A percentile compares a stretch with the other conserved stretches of the same genome.
These are phyloP conservation scores for Chascanopsetta lugubris DNA, from an alignment of 2,113 vertebrate species.

Conservation along the genomic window DNA sequence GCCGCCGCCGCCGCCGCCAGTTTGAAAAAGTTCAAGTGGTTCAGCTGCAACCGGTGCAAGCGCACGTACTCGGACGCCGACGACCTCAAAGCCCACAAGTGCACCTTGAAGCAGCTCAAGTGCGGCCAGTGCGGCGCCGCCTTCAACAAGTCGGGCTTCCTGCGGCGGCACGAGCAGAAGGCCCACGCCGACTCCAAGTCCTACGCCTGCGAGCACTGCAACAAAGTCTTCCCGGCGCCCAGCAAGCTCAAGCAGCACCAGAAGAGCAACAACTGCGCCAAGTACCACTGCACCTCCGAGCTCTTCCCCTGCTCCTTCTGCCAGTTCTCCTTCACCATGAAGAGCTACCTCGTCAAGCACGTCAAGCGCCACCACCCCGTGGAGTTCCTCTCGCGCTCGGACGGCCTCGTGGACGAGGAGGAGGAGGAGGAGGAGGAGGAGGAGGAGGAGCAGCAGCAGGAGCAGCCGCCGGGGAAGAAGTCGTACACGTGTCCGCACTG, in stretches of 20 bases:
- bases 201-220: constrained; percentile 73
- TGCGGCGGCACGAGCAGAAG: constrained; percentile 73
- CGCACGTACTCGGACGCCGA: constrained; percentile 61
- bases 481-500: constrained; percentile 67
- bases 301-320: constrained; percentile 77
- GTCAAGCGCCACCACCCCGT: constrained; percentile 78
- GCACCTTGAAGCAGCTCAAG: constrained; percentile 55
- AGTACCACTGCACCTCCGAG: constrained; percentile 66
- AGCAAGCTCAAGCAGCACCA: constrained; percentile 78
- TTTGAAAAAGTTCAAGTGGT: constrained; percentile 47
- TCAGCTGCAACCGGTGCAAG: constrained; percentile 73
- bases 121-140: constrained; percentile 70
- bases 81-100: constrained; percentile 72
- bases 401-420: constrained; percentile 14
- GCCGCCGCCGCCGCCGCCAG: not conserved
- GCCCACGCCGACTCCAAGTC: constrained; percentile 60
- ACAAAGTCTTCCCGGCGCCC: constrained; percentile 68
- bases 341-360: constrained; percentile 81
- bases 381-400: constrained; percentile 60
- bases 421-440: constrained; percentile 20
- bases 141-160: constrained; percentile 68
- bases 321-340: constrained; percentile 81
- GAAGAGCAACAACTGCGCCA: constrained; percentile 68
- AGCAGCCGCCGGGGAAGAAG: no score
- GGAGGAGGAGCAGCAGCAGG: no score